These are phyloP conservation scores for Clepsis dumicolana DNA, from an alignment of 2,888 invertebrate species.

Conservation along the genomic window DNA sequence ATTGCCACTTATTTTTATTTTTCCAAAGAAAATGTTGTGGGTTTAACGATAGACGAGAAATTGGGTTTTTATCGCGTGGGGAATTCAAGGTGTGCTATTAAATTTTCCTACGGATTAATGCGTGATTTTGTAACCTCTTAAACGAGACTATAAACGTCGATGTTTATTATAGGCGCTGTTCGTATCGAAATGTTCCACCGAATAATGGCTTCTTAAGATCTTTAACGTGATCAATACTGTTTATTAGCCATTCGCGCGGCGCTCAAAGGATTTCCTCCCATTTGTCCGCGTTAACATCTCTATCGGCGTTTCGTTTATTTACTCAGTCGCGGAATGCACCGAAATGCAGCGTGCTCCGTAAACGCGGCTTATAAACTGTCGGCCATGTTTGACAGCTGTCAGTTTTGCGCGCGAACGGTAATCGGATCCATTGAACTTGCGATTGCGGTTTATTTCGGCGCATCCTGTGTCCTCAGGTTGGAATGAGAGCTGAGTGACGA, in stretches of 20 bases:
- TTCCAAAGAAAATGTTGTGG: conserved; percentile 9
- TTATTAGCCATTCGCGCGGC: conserved; percentile 17
- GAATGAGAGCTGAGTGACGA: conserved; percentile 2
- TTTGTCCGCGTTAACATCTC: conserved; percentile 22
- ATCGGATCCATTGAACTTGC: conserved; percentile 29
- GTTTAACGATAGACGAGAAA: conserved; percentile 13
- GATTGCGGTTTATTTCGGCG: conserved; percentile 39
- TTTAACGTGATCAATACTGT: conserved; percentile 14
- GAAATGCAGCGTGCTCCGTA: conserved; percentile 5
- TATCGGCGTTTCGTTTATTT: conserved; percentile 29
- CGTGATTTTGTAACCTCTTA: background rate
- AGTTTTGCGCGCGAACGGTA: conserved; percentile 44
- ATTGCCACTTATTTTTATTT: conserved; percentile 17
- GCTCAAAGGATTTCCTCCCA: conserved; percentile 32
- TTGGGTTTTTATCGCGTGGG: background rate
- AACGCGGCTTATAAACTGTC: conserved; percentile 19
- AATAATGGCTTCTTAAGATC: conserved; percentile 10
- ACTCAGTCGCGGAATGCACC: conserved; percentile 11
- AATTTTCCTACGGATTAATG: background rate
- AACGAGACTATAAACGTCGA: background rate
- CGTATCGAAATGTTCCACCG: background rate
- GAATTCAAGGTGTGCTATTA: background rate
- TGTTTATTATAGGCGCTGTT: conserved; percentile 4
- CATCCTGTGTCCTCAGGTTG: conserved; percentile 31
- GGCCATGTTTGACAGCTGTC: conserved; percentile 50